Conservation (phyloP, 2,888 invertebrate genomes). For the Chrysopilus asiliformis region DNA sequence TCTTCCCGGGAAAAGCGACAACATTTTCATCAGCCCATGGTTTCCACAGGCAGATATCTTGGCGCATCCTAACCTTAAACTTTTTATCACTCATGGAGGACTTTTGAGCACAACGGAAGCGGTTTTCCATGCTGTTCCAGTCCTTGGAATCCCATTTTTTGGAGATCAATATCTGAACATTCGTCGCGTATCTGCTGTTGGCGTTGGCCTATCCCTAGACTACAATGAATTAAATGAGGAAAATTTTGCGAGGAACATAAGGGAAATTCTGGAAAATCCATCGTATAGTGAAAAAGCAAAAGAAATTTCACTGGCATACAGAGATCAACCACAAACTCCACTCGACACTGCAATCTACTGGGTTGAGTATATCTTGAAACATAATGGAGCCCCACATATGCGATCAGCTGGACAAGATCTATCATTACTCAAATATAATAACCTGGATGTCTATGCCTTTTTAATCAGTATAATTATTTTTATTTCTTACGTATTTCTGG, state of each 20-base stretch:
- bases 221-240: conserved; percentile 18
- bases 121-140: conserved; percentile 43
- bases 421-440: conserved; percentile 8
- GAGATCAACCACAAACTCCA: conserved; percentile 10
- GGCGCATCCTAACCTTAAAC: conserved; percentile 43
- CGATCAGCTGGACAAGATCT: conserved; percentile 7
- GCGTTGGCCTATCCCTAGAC: conserved; percentile 24
- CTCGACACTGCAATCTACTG: conserved; percentile 10
- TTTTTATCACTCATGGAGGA: conserved; percentile 55
- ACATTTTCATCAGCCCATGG: conserved; percentile 48
- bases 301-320: conserved; percentile 3
- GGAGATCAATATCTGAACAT: conserved; percentile 26
- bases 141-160: conserved; percentile 28
- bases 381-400: conserved; percentile 9
- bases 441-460: conserved; percentile 7
- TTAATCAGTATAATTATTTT: background rate
- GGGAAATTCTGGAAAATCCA: conserved; percentile 18
- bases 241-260: conserved; percentile 14
- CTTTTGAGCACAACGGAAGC: conserved; percentile 50
- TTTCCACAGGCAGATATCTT: conserved; percentile 53
- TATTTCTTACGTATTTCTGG: background rate
- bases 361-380: conserved; percentile 9
- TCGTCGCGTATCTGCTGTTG: conserved; percentile 20
- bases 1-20: conserved; percentile 40
- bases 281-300: conserved; percentile 16